Evolutionary conservation across 2,797 vertebrate genomes (phyloP), one percentile per base, ranked within the genome.

Genomic region (Atherinosoma microstoma): DNA sequence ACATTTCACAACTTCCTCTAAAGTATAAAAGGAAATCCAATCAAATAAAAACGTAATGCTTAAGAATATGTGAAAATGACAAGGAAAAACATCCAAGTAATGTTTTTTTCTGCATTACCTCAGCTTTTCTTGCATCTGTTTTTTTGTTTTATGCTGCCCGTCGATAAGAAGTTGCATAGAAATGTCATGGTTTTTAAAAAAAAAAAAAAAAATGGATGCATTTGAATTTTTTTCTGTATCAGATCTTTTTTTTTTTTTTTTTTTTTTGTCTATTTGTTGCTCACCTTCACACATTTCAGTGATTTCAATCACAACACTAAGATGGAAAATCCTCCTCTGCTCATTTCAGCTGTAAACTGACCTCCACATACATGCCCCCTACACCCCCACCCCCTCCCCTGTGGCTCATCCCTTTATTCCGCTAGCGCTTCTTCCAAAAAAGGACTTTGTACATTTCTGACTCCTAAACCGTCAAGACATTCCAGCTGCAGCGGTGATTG

Each of bases 101-200:
- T 40, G 61, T 36, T 78, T 78, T 84, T 87, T 91, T 89, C 88
- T 90, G 84, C 89, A 73, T 90, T 91, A 90, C 90, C 91, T 93
- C 91, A 85, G 62, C 81, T 87, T 84, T 65, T 45, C 38, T 75
- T 6, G 24, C 51, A 54, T 24, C 58, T 54, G 6, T 70, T 78
- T 72, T 13, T 40, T 30, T 22, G 15, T n/a, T 8, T 62, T 56
- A 74, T 20, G 51, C 75, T 67, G 79, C 80, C 79, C 2, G 47
- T 87, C 27, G 47, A 82, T 58, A 63, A 75, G 58, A 69, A 74
- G 67, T 12, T 74, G 36, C 58, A 47, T 71, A 70, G 72, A 81
- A 58, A 49, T 58, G 51, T 69, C 59, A 54, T 73, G n/a, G 57
- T 64, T 58, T 38, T 16, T 57, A 57, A 53, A 51, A 5, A 13